Base-by-base conservation (phyloP, 2,113 vertebrate species). In the Sturnus vulgaris region DNA sequence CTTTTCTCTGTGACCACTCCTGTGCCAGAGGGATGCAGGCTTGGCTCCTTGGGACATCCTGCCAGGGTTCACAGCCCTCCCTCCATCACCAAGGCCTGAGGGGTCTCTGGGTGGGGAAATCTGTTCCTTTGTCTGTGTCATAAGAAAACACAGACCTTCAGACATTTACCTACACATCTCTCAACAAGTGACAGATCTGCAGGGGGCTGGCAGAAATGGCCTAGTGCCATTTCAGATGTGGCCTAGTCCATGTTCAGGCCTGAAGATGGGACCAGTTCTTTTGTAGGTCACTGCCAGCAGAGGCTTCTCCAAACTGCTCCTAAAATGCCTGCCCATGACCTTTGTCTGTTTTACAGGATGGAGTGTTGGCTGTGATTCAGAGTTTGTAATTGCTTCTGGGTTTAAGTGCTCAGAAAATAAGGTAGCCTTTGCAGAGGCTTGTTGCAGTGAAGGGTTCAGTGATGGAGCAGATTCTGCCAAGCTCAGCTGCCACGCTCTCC, bases 401-500 rank as follows among this genome's bases (percentile, higher is more conserved):
- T 33, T 78, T 46, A 76, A 86, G 24, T 46, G 20, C 20, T 65
- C 1, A 1, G 12, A 49, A 76, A 24, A 10, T 7, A 19, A 72
- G 52, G 30, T 33, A 46, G 20, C 35, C 19, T 77, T 68, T 91
- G 42, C 42, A 73, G 55, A 47, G 72, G 11, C 5, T 82, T 49
- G 9, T 75, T 75, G 59, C 64, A 47, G 42, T 9, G 40, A 24
- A 53, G 47, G 35, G 24, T 31, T 68, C 23, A 8, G 37, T 1
- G 7, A 19, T 0, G 2, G 66, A 69, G 72, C 31, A 0, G 1
- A 37, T 40, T 63, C 63, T 88, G 66, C 31, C 73, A 75, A 70
- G 2, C 2, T 68, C 73, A 72, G n/a, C 80, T 75, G 42, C 80
- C 1, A 2, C 1, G 0, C 49, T 25, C 5, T 72, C 59, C 1